A percentile compares a stretch with the other conserved stretches of the same genome.
These are phyloP conservation scores for Bedellia somnulentella DNA, from an alignment of 2,888 invertebrate genomes.

Conservation along the genomic window DNA sequence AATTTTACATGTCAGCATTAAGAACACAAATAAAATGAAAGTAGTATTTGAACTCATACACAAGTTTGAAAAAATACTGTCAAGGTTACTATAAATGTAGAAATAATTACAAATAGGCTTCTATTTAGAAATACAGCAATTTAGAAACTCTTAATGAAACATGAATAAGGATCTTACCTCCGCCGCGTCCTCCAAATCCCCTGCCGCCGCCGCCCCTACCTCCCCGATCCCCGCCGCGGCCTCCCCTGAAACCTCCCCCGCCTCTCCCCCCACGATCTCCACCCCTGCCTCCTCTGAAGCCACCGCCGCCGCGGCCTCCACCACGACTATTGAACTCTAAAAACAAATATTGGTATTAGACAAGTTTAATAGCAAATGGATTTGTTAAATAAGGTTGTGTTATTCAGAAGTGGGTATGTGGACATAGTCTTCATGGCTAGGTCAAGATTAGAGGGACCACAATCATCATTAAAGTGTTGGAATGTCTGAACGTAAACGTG, in stretches of 20 bases:
- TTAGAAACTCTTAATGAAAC: neutral
- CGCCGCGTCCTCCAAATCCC: conserved; percentile 20
- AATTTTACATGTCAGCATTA: too few relatives aligned
- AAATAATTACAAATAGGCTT: too few relatives aligned
- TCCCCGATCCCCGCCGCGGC: conserved; percentile 18
- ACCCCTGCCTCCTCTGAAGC: conserved; percentile 16
- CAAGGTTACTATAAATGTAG: too few relatives aligned
- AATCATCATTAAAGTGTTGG: conserved; percentile 47
- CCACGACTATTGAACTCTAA: conserved; percentile 31
- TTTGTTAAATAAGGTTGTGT: too few relatives aligned
- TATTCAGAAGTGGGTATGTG: conserved; percentile 60
- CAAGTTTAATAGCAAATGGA: too few relatives aligned
- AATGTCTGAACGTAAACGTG: too few relatives aligned
- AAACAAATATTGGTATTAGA: conserved; percentile 1
- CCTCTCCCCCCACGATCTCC: conserved; percentile 18
- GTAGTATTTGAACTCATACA: too few relatives aligned
- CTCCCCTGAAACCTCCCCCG: conserved; percentile 17
- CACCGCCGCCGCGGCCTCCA: conserved; percentile 23
- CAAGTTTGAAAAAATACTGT: too few relatives aligned
- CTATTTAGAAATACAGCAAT: neutral
- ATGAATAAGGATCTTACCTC: conserved; percentile 14
- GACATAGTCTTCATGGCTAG: conserved; percentile 55
- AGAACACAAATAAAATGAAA: too few relatives aligned
- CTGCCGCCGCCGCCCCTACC: conserved; percentile 18
- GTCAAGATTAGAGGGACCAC: conserved; percentile 59